Evolutionary conservation across 2,113 vertebrate genomes (phyloP), one percentile per base, ranked within the genome.

Genomic region (Pandion haliaetus): DNA sequence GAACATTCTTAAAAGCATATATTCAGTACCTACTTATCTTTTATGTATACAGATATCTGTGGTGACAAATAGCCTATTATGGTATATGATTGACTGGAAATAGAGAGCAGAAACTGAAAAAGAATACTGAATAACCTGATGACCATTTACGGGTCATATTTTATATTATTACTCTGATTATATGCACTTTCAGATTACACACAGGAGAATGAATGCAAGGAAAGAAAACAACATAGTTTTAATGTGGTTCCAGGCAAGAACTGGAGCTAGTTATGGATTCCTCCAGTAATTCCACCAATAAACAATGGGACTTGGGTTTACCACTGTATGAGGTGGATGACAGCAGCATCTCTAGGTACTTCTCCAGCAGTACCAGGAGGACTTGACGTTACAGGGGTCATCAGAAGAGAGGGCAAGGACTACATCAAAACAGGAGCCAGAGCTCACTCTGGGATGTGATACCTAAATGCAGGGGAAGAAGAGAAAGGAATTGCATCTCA

Each of bases 11-110:
- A 86, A 96, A 95, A 93, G 36, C 40, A 85, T 47, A 92, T 90
- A 92, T 90, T 91, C 91, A 69, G 57, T 42, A 61, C 32, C 89
- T 82, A 94, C 47, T 89, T 96, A 95, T 90, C 59, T 87, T 96
- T 96, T 93, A 78, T 90, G 61, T 72, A 72, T 91, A 94, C 18
- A 95, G 82, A 73, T 89, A 94, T 85, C 93, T 73, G 66, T 31
- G 58, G 87, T 89, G 63, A 95, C 72, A 95, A 96, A 95, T 71
- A 82, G 66, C 82, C 82, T 90, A 87, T 82, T 95, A 70, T 45
- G 31, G 40, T 24, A 82, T 26, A 31, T 54, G 93, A 95, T 94
- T 94, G 93, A 89, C 91, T 96, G 93, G 80, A 95, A 67, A 96
- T 47, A 81, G 84, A 84, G 81, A 97, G 79, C 69, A 62, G 45